Conservation (phyloP, 1,140 invertebrate species). For the Phymorhynchus buccinoides region DNA sequence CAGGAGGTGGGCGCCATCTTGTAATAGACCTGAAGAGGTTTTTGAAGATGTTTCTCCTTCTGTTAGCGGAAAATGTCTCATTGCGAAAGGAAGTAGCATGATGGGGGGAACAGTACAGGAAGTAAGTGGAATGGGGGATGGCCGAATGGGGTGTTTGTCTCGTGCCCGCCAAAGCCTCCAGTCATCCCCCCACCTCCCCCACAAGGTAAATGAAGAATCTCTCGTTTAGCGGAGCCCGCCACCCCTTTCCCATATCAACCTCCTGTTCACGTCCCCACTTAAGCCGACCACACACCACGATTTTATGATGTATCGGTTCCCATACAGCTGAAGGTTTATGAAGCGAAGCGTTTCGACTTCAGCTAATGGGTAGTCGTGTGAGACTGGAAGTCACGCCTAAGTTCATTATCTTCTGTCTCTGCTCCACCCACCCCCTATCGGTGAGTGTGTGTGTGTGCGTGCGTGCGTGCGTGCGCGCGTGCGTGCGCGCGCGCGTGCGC, state of each 20-base stretch:
- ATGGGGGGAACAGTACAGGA: neutral
- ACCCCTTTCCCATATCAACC: neutral
- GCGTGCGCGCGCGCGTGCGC: too few species aligned
- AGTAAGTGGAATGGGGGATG: neutral
- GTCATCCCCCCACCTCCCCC: too few species aligned
- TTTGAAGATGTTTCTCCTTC: too few species aligned
- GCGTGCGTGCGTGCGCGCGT: too few species aligned
- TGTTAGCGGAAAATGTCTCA: neutral
- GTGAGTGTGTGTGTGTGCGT: too few species aligned
- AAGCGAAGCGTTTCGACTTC: neutral
- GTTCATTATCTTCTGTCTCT: neutral
- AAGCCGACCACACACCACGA: neutral
- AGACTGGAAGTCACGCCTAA: neutral
- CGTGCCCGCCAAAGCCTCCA: too few species aligned
- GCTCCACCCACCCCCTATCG: too few species aligned
- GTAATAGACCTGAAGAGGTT: slow-evolving; percentile 1
- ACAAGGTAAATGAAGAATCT: too few species aligned
- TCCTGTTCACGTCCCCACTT: neutral
- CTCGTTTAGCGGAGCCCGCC: neutral
- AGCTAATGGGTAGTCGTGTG: neutral
- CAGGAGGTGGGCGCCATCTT: slow-evolving; percentile 30
- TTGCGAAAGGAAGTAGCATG: neutral
- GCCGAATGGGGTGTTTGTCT: neutral
- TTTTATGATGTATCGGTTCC: slow-evolving; percentile 19
- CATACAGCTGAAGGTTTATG: neutral